These are phyloP conservation scores for Rhynchonycteris naso DNA, from an alignment of 2,797 vertebrate species.

Conservation along the genomic window DNA sequence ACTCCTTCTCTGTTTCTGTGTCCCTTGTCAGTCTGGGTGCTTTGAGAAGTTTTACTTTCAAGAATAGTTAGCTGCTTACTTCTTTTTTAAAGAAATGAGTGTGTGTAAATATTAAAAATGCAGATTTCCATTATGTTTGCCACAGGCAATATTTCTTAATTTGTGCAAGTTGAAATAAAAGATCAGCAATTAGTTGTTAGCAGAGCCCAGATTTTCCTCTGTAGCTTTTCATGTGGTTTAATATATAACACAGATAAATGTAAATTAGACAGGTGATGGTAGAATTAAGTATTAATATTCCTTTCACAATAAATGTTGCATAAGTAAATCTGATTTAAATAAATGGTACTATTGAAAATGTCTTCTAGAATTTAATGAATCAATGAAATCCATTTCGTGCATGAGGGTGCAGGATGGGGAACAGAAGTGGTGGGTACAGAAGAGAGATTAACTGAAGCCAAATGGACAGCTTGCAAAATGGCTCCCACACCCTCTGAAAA, in stretches of 20 bases:
- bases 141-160: slow-evolving; percentile 87
- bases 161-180: slow-evolving; percentile 86
- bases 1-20: slow-evolving; percentile 76
- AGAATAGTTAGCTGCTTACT: slow-evolving; percentile 82
- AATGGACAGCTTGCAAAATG: slow-evolving; percentile 61
- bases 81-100: slow-evolving; percentile 83
- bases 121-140: slow-evolving; percentile 85
- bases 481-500: slow-evolving; percentile 37
- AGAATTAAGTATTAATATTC: slow-evolving; percentile 85
- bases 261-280: slow-evolving; percentile 86
- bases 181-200: slow-evolving; percentile 85
- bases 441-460: slow-evolving; percentile 74
- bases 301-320: slow-evolving; percentile 83
- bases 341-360: slow-evolving; percentile 84
- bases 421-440: slow-evolving; percentile 36
- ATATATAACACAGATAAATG: slow-evolving; percentile 83
- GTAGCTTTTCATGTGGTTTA: slow-evolving; percentile 80
- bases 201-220: slow-evolving; percentile 78
- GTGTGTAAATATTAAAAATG: slow-evolving; percentile 83
- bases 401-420: slow-evolving; percentile 29
- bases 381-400: slow-evolving; percentile 79
- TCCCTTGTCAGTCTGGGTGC: slow-evolving; percentile 59
- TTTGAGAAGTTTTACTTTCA: slow-evolving; percentile 82
- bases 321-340: slow-evolving; percentile 86
- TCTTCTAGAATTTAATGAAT: slow-evolving; percentile 88